Evolutionary conservation across 64 coral and sea anemone genomes (phyloP).

Genomic region (Platygyra sinensis): DNA sequence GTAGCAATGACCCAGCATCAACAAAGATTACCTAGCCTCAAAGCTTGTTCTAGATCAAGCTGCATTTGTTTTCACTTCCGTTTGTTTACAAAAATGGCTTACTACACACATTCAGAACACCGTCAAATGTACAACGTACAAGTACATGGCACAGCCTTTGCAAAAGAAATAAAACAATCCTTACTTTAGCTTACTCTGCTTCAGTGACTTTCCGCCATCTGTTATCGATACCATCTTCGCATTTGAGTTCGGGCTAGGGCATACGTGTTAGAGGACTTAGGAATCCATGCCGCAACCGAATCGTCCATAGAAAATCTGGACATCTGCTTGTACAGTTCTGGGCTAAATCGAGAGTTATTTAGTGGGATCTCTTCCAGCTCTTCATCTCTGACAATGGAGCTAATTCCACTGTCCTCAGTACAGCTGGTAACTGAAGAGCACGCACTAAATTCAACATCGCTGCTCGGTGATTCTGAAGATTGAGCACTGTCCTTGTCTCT

Average conservation of each 20-base stretch:
- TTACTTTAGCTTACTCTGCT: constrained; percentile 79
- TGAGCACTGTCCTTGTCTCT: constrained; percentile 48
- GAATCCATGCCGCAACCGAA: constrained; percentile 79
- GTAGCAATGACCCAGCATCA: too few relatives aligned
- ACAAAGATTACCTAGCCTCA: too few relatives aligned
- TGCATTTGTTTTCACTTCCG: neutral
- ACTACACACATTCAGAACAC: neutral
- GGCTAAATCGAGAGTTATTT: constrained; percentile 58
- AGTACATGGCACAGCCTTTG: neutral
- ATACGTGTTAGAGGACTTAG: constrained; percentile 81
- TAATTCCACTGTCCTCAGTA: constrained; percentile 93
- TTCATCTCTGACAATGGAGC: constrained; percentile 86
- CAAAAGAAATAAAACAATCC: neutral
- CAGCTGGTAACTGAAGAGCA: constrained; percentile 80
- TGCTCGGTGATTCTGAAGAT: constrained; percentile 82
- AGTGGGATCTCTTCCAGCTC: constrained; percentile 93
- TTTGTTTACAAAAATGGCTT: neutral
- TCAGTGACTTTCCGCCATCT: constrained; percentile 27
- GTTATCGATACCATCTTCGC: neutral
- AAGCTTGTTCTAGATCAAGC: neutral
- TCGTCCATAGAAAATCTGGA: constrained; percentile 73
- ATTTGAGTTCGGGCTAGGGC: constrained; percentile 24
- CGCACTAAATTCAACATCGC: constrained; percentile 89
- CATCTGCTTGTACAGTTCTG: constrained; percentile 76
- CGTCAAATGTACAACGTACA: neutral